Conservation (phyloP, 2,113 vertebrate species). For the human region GRCh38 chr2:111451001-111451500, state of each 20-base stretch:
- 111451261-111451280: not conserved
- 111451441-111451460: slow-evolving; percentile 12
- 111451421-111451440: not conserved
- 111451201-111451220: not conserved
- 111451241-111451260: not conserved
- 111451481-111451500: slow-evolving; percentile 23
- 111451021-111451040: not conserved
- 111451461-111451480: not conserved
- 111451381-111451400: not conserved
- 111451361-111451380: not conserved
- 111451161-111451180: not conserved
- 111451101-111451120: not conserved
- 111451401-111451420: not conserved
- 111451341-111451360: not conserved
- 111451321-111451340: slow-evolving; percentile 4
- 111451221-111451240: slow-evolving; percentile 3
- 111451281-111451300: not conserved
- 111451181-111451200: not conserved
- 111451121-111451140: not conserved
- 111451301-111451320: not conserved
- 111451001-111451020: not conserved
- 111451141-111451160: not conserved
- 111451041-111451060: not conserved
- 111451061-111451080: not conserved
- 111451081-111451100: not conserved